Evolutionary conservation across 1,140 invertebrate genomes (phyloP).

Genomic region (Hyles euphorbiae): DNA sequence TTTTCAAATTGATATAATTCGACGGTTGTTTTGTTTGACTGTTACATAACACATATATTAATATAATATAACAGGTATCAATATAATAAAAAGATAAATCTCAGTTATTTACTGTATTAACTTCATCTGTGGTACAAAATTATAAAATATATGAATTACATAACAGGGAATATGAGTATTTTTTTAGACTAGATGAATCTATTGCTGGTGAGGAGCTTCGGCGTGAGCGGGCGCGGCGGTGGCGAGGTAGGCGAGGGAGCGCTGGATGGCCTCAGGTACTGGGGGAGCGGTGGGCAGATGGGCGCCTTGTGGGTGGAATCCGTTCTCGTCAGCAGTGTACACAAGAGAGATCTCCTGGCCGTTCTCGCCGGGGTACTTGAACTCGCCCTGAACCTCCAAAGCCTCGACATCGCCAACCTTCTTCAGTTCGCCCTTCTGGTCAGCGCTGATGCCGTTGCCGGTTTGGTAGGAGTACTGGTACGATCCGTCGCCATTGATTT

Average conservation of each 20-base stretch:
- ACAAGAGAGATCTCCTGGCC: conserved; percentile 77
- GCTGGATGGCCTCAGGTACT: conserved; percentile 66
- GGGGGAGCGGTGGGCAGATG: conserved; percentile 82
- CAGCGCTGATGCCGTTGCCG: conserved; percentile 83
- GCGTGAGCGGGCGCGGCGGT: conserved; percentile 55
- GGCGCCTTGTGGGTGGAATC: conserved; percentile 79
- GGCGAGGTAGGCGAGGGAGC: conserved; percentile 72
- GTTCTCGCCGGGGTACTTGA: conserved; percentile 82
- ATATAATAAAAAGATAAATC: not conserved
- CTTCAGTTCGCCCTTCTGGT: conserved; percentile 81
- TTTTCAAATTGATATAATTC: no score
- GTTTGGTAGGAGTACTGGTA: conserved; percentile 76
- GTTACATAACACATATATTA: not conserved
- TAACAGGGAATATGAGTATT: conserved; percentile 34
- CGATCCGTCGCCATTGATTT: conserved; percentile 65
- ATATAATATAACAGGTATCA: not conserved
- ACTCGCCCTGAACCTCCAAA: conserved; percentile 77
- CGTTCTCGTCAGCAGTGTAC: conserved; percentile 87
- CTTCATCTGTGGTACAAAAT: conserved; percentile 25
- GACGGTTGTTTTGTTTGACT: not conserved
- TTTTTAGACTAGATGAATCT: conserved; percentile 24
- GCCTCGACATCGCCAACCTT: conserved; percentile 77
- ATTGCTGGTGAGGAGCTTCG: conserved; percentile 9
- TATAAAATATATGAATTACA: conserved; percentile 25
- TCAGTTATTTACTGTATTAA: conserved; percentile 1